These are phyloP conservation scores for Ips typographus DNA, from an alignment of 1,140 invertebrate genomes.

Conservation along the genomic window DNA sequence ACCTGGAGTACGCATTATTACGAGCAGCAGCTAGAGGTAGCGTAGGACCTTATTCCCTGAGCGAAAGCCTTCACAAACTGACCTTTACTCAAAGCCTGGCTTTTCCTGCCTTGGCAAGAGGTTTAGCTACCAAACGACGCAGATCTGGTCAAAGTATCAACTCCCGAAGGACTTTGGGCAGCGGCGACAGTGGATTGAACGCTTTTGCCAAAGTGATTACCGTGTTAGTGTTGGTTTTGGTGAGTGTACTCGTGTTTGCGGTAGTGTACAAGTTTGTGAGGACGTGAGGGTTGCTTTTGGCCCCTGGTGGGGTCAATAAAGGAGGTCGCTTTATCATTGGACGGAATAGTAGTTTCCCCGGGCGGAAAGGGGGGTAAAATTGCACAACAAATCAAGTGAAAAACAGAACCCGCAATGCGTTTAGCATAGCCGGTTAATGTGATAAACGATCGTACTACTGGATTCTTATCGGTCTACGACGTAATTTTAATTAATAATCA, in stretches of 20 bases:
- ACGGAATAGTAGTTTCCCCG: slow-evolving; percentile 24
- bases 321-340: slow-evolving; percentile 36
- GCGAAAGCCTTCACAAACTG: slow-evolving; percentile 71
- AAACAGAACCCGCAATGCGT: no score
- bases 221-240: slow-evolving; percentile 67
- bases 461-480: no score
- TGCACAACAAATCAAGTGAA: not conserved
- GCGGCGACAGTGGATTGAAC: slow-evolving; percentile 65
- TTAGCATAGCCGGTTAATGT: no score
- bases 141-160: slow-evolving; percentile 57
- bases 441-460: no score
- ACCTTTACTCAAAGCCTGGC: slow-evolving; percentile 75
- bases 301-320: slow-evolving; percentile 53
- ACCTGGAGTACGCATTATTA: slow-evolving; percentile 68
- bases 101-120: slow-evolving; percentile 70
- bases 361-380: not conserved
- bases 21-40: slow-evolving; percentile 68
- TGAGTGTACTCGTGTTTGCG: slow-evolving; percentile 72
- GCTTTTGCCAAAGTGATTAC: slow-evolving; percentile 72
- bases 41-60: slow-evolving; percentile 70
- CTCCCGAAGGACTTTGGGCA: slow-evolving; percentile 58
- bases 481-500: no score
- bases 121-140: slow-evolving; percentile 65
- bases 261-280: slow-evolving; percentile 75
- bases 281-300: slow-evolving; percentile 75